These are phyloP conservation scores for Halcyon malimbica DNA, from an alignment of 2,113 vertebrate species.

Conservation along the genomic window DNA sequence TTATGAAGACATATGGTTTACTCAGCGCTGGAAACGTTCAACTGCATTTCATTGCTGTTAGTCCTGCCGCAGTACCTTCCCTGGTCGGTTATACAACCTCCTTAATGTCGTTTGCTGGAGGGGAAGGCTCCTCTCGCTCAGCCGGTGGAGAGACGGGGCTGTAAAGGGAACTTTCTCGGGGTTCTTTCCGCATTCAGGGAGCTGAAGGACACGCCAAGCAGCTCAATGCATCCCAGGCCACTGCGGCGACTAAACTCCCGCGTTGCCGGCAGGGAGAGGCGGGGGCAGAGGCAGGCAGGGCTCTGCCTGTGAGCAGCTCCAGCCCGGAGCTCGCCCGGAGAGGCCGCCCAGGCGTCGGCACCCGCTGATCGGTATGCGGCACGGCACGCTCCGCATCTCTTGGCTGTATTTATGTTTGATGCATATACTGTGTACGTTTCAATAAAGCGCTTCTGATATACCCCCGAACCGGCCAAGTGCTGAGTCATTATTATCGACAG, in stretches of 20 bases:
- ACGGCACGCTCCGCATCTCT: neutral
- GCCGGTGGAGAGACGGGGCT: neutral
- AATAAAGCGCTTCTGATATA: constrained; percentile 1
- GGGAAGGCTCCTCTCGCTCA: neutral
- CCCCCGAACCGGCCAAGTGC: neutral
- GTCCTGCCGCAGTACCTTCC: constrained; percentile 6
- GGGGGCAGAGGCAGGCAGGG: neutral
- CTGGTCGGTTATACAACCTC: neutral
- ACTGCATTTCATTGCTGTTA: constrained; percentile 18
- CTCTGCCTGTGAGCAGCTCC: neutral
- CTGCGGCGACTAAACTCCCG: neutral
- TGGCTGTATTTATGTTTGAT: neutral
- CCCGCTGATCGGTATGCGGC: neutral
- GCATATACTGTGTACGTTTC: neutral
- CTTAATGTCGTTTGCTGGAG: neutral
- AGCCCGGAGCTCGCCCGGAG: neutral
- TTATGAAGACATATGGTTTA: constrained; percentile 76
- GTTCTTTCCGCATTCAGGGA: neutral
- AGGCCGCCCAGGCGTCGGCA: neutral
- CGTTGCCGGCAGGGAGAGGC: neutral
- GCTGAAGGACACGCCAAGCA: neutral
- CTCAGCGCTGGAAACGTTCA: constrained; percentile 63
- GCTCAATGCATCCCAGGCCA: neutral
- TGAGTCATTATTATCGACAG: constrained; percentile 50
- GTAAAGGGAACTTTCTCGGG: neutral